Conservation (phyloP, 2,888 invertebrate genomes). For the Drosophila atripex region DNA sequence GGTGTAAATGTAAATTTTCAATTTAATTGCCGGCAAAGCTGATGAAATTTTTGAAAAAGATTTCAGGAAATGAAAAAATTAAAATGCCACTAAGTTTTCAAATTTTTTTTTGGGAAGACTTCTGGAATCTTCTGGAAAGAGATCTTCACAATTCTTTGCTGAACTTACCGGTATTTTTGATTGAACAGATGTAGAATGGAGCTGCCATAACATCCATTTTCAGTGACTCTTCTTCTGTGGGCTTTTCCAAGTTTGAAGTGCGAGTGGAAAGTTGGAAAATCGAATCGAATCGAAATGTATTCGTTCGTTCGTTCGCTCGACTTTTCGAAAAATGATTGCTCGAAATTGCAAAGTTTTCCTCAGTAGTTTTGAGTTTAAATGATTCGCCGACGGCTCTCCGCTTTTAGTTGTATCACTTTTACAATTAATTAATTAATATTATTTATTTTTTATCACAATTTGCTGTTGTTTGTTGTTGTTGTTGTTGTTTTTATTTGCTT, state of each 20-base stretch:
- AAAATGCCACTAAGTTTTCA: too few species aligned
- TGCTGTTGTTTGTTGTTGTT: slow-evolving; percentile 58
- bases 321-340: not conserved
- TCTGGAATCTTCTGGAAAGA: too few species aligned
- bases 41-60: slow-evolving; percentile 13
- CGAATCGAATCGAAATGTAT: slow-evolving; percentile 39
- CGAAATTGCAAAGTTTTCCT: slow-evolving; percentile 9
- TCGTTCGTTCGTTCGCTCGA: slow-evolving; percentile 31
- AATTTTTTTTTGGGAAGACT: too few species aligned
- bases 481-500: not conserved
- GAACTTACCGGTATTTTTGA: too few species aligned
- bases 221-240: too few species aligned
- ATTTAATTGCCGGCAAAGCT: slow-evolving; percentile 25
- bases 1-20: slow-evolving; percentile 28
- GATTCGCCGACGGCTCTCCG: slow-evolving; percentile 41
- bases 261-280: slow-evolving; percentile 31
- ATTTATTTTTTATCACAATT: slow-evolving; percentile 74
- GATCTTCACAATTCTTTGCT: too few species aligned
- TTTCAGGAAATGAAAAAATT: too few species aligned
- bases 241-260: too few species aligned
- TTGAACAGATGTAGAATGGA: too few species aligned
- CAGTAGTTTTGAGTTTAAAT: not conserved
- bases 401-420: slow-evolving; percentile 61
- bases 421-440: slow-evolving; percentile 55
- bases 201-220: too few species aligned